Conservation (phyloP, 2,888 invertebrate genomes). For the Ryuthela nishihirai region DNA sequence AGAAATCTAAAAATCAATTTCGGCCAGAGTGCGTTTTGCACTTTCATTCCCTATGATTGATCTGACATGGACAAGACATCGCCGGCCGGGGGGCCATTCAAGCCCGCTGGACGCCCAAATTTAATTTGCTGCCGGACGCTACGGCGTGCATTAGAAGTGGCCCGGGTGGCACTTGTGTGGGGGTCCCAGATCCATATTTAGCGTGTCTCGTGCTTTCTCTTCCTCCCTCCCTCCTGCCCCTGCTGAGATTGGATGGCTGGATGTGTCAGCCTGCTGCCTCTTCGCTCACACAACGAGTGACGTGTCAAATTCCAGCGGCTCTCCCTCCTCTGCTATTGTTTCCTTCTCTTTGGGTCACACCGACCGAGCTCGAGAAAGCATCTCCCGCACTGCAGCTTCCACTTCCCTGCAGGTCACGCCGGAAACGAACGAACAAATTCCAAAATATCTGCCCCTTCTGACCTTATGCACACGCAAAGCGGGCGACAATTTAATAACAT, state of each 20-base stretch:
- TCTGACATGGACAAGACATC: slow-evolving; percentile 39
- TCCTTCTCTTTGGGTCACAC: neutral
- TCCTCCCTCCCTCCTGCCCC: neutral
- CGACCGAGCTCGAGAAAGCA: neutral
- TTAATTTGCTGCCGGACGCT: slow-evolving; percentile 38
- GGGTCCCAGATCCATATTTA: too few species aligned
- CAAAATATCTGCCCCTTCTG: too few species aligned
- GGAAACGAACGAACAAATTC: too few species aligned
- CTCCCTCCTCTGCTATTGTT: too few species aligned
- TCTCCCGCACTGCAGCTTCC: neutral
- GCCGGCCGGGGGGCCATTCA: slow-evolving; percentile 28
- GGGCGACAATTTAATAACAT: too few species aligned
- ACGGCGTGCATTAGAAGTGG: slow-evolving; percentile 35
- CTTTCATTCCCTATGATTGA: slow-evolving; percentile 40
- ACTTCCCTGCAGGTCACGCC: too few species aligned
- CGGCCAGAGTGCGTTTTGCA: slow-evolving; percentile 40
- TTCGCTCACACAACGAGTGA: too few species aligned
- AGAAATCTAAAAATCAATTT: slow-evolving; percentile 39
- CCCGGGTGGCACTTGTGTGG: too few species aligned
- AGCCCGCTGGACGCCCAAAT: slow-evolving; percentile 35
- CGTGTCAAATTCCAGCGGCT: too few species aligned
- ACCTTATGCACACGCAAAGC: too few species aligned
- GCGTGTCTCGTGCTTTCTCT: too few species aligned
- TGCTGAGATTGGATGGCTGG: neutral
- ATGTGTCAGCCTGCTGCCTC: neutral